Evolutionary conservation across 1,140 invertebrate genomes (phyloP).

Genomic region (Ostrea edulis): DNA sequence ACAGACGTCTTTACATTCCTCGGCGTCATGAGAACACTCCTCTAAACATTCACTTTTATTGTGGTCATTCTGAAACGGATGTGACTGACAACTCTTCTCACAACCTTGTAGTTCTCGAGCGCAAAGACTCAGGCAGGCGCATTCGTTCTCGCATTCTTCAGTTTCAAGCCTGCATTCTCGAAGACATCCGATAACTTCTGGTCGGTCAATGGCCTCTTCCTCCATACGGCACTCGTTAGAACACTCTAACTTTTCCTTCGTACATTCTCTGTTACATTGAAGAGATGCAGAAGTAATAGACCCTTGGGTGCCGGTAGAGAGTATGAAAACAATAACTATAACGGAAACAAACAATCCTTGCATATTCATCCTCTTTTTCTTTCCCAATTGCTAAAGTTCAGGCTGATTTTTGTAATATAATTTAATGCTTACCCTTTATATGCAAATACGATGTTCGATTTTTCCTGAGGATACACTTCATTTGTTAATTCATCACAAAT

Average conservation of each 20-base stretch:
- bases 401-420: background rate
- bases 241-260: background rate
- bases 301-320: background rate
- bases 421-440: background rate
- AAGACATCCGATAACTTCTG: background rate
- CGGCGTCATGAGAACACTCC: background rate
- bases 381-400: background rate
- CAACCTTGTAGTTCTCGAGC: background rate
- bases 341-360: background rate
- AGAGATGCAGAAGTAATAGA: background rate
- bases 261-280: background rate
- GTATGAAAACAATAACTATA: background rate
- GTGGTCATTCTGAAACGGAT: background rate
- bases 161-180: background rate
- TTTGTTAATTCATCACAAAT: background rate
- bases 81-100: background rate
- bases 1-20: background rate
- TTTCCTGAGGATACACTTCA: background rate
- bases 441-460: background rate
- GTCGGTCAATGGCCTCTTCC: background rate
- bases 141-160: background rate
- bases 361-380: background rate
- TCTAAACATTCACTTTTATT: background rate
- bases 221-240: background rate
- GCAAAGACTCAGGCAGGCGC: background rate